phyloP scores from a whole-genome alignment of 23 tunicate genomes.

The Styela clava region DNA sequence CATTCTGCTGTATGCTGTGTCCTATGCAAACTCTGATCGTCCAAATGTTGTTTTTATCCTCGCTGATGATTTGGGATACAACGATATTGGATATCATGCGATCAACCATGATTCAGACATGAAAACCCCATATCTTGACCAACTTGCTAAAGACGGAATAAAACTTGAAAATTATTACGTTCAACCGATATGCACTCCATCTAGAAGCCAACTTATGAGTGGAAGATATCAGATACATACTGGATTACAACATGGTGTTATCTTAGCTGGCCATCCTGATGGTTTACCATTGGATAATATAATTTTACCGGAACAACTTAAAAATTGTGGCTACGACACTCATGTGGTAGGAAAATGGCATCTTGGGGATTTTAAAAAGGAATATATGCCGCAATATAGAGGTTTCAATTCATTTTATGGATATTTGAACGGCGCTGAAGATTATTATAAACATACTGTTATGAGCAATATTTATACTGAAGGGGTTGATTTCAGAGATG shows the following conservation, averaged over 20 bases:
- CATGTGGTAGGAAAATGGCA: slow-evolving; percentile 91
- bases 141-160: slow-evolving; percentile 56
- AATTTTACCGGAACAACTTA: slow-evolving; percentile 65
- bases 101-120: slow-evolving; percentile 37
- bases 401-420: slow-evolving; percentile 82
- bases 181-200: slow-evolving; percentile 90
- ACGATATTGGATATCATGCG: slow-evolving; percentile 84
- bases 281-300: slow-evolving; percentile 67
- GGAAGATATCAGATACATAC: slow-evolving; percentile 95
- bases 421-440: slow-evolving; percentile 70
- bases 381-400: slow-evolving; percentile 53
- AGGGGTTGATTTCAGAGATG: slow-evolving; percentile 60
- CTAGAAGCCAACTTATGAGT: slow-evolving; percentile 75
- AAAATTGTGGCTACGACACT: slow-evolving; percentile 75
- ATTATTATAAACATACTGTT: slow-evolving; percentile 52
- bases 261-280: slow-evolving; percentile 49
- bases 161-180: slow-evolving; percentile 84
- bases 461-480: slow-evolving; percentile 8
- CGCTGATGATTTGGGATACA: slow-evolving; percentile 83
- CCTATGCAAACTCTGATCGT: not conserved
- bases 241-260: slow-evolving; percentile 72
- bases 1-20: too few species aligned
- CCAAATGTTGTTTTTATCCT: slow-evolving; percentile 61
- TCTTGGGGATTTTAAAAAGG: slow-evolving; percentile 62
- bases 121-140: slow-evolving; percentile 72